Evolutionary conservation across 2,113 vertebrate genomes (phyloP).

Genomic region (Rhynchopsitta pachyrhyncha): DNA sequence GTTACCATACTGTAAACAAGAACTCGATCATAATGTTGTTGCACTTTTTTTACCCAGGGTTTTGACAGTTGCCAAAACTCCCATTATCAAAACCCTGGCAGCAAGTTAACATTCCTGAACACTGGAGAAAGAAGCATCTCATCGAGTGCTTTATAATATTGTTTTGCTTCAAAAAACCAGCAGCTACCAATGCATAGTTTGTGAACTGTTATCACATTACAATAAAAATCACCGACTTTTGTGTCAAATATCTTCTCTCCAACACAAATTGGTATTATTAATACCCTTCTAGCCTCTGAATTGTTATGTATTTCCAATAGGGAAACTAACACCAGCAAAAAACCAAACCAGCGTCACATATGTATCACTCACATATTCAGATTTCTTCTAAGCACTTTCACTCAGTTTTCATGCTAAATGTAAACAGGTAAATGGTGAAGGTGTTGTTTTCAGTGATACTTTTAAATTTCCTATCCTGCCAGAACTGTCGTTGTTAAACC

Average conservation of each 20-base stretch:
- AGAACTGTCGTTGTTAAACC: background rate
- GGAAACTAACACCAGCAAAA: background rate
- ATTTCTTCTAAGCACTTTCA: background rate
- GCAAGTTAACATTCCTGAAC: background rate
- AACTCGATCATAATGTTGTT: background rate
- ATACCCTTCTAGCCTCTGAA: background rate
- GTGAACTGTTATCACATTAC: background rate
- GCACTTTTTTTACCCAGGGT: background rate
- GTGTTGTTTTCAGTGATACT: background rate
- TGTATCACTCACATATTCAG: accelerated
- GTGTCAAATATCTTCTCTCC: background rate
- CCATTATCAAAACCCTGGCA: background rate
- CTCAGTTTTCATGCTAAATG: background rate
- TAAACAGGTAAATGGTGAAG: background rate
- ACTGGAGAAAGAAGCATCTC: background rate
- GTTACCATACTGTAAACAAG: background rate
- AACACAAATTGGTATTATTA: background rate
- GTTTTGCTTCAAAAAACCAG: background rate
- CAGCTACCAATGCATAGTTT: background rate
- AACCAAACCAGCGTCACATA: background rate
- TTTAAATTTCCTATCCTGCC: background rate
- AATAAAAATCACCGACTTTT: background rate
- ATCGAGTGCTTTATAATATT: background rate
- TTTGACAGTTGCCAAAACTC: background rate
- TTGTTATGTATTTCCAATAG: accelerated